Evolutionary conservation across 2,113 vertebrate genomes (phyloP).

Genomic region (Ctenodactylus gundi): DNA sequence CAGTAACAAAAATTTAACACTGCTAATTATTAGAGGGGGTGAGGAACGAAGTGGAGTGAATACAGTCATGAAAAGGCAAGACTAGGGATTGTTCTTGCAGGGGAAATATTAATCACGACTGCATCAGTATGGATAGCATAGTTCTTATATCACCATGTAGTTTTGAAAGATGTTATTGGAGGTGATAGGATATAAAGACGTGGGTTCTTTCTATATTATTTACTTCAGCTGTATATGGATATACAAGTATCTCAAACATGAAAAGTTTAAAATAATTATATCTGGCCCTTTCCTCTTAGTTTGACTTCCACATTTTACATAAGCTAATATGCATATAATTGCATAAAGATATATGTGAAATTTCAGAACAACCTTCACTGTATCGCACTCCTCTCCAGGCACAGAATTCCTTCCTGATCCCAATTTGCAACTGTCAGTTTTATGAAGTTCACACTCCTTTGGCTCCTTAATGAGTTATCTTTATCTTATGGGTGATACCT

Average conservation of each 20-base stretch:
- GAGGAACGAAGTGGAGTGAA: neutral
- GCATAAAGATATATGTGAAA: neutral
- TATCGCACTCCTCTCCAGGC: neutral
- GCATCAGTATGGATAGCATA: rapidly evolving
- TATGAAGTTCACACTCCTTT: neutral
- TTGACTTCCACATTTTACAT: neutral
- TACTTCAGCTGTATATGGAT: neutral
- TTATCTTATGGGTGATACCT: neutral
- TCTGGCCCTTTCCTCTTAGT: neutral
- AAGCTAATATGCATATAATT: neutral
- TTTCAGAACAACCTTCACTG: neutral
- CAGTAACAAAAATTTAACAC: neutral
- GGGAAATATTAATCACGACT: neutral
- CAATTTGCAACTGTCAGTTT: neutral
- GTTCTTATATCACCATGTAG: neutral
- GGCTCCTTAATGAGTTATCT: neutral
- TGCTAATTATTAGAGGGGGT: neutral
- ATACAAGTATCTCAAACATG: neutral
- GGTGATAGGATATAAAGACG: neutral
- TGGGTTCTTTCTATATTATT: neutral
- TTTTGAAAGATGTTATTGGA: neutral
- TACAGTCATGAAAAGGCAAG: neutral
- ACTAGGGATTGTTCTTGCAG: neutral
- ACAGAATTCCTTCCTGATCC: neutral
- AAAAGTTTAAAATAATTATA: neutral